phyloP scores from a whole-genome alignment of 2,888 invertebrate species.

The Athalia rosae region DNA sequence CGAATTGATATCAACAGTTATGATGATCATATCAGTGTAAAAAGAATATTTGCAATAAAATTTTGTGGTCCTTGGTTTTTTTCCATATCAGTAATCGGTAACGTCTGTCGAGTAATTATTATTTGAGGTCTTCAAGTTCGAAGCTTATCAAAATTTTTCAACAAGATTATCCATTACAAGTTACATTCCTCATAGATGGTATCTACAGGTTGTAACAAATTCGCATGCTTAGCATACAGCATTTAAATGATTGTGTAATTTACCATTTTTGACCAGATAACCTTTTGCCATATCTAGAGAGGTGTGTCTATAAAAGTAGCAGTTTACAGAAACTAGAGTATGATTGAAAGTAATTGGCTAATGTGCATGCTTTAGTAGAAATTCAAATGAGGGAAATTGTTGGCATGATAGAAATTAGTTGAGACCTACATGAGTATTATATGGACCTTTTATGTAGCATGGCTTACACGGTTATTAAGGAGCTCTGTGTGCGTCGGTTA shows the following conservation, averaged over 20 bases:
- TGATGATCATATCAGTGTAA: neutral
- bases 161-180: neutral
- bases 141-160: neutral
- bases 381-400: neutral
- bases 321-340: too few relatives aligned
- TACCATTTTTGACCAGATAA: too few relatives aligned
- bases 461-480: slow-evolving; percentile 77
- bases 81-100: neutral
- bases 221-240: neutral
- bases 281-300: too few relatives aligned
- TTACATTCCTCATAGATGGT: neutral
- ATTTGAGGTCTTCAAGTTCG: neutral
- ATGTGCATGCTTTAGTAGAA: too few relatives aligned
- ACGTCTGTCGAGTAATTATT: neutral
- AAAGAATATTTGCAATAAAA: neutral
- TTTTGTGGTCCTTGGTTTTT: neutral
- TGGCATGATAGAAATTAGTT: neutral
- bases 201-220: neutral
- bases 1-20: neutral
- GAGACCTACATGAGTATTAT: neutral
- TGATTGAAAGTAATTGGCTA: too few relatives aligned
- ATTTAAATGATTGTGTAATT: too few relatives aligned
- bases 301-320: too few relatives aligned
- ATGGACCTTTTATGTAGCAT: slow-evolving; percentile 11
- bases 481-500: slow-evolving; percentile 72